phyloP scores from a whole-genome alignment of 64 coral and sea anemone genomes.

The Astreopora myriophthalma region DNA sequence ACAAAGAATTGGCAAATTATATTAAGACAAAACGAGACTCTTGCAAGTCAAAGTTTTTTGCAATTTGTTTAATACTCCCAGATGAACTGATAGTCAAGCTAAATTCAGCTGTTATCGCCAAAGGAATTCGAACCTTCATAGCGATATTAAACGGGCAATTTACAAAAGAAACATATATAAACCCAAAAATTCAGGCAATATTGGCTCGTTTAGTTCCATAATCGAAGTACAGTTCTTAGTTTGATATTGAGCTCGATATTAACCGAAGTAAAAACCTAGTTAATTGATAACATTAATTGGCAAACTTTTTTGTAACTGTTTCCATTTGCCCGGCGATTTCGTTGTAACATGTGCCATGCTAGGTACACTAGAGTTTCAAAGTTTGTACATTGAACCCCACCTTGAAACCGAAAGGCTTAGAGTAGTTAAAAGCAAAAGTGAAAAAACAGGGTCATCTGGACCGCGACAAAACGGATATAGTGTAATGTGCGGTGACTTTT shows the following conservation, averaged over 20 bases:
- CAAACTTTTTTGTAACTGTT: constrained; percentile 23
- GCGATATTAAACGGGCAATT: constrained; percentile 1
- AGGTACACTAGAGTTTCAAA: neutral
- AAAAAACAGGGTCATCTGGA: neutral
- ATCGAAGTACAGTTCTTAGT: constrained; percentile 1
- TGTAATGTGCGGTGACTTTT: neutral
- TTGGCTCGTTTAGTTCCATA: neutral
- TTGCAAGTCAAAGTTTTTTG: neutral
- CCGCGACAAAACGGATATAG: neutral
- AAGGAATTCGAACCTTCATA: constrained; percentile 21
- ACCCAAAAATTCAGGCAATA: constrained; percentile 17
- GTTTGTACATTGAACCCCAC: neutral
- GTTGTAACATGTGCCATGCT: neutral
- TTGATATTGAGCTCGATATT: constrained; percentile 20
- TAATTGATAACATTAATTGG: constrained; percentile 27
- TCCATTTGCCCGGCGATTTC: neutral
- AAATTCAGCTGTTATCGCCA: constrained; percentile 11
- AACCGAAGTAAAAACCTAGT: neutral
- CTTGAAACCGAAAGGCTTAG: neutral
- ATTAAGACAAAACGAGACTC: neutral
- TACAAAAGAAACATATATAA: constrained; percentile 27
- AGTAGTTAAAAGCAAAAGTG: neutral
- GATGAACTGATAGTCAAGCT: neutral
- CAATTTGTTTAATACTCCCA: too few species aligned
- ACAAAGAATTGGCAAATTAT: neutral